Percentiles rank a stretch among this genome's conserved stretches.
phyloP scores from a whole-genome alignment of 1,140 invertebrate genomes.

The Euschistus heros region DNA sequence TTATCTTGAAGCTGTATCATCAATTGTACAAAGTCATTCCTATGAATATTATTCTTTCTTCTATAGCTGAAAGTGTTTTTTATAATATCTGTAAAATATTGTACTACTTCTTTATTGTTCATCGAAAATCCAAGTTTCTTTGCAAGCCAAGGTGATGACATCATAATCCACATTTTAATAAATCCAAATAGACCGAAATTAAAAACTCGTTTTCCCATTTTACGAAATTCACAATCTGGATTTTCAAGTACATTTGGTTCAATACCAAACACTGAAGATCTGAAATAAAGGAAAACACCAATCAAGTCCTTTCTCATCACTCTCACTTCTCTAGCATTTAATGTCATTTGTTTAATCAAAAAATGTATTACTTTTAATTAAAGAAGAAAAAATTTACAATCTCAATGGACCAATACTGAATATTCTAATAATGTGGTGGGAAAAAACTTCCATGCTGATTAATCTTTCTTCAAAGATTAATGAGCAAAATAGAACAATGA shows the following conservation, averaged over 20 bases:
- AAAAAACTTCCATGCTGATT: too few relatives aligned
- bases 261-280: background rate
- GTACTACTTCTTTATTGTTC: background rate
- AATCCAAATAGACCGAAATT: background rate
- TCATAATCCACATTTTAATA: background rate
- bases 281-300: background rate
- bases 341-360: too few relatives aligned
- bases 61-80: conserved; percentile 35
- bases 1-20: conserved; percentile 28
- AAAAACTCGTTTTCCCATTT: background rate
- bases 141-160: background rate
- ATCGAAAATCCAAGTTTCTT: background rate
- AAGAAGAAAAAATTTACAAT: too few relatives aligned
- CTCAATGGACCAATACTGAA: too few relatives aligned
- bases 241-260: background rate
- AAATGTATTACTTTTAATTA: too few relatives aligned
- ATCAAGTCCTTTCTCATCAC: too few relatives aligned
- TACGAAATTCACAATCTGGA: background rate
- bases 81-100: conserved; percentile 2
- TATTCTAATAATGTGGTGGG: too few relatives aligned
- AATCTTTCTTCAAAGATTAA: too few relatives aligned
- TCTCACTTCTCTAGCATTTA: too few relatives aligned
- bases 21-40: conserved; percentile 36
- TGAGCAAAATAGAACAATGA: too few relatives aligned
- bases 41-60: conserved; percentile 34